Base-by-base conservation (phyloP, 2,797 vertebrate species). In the Bucorvus abyssinicus region DNA sequence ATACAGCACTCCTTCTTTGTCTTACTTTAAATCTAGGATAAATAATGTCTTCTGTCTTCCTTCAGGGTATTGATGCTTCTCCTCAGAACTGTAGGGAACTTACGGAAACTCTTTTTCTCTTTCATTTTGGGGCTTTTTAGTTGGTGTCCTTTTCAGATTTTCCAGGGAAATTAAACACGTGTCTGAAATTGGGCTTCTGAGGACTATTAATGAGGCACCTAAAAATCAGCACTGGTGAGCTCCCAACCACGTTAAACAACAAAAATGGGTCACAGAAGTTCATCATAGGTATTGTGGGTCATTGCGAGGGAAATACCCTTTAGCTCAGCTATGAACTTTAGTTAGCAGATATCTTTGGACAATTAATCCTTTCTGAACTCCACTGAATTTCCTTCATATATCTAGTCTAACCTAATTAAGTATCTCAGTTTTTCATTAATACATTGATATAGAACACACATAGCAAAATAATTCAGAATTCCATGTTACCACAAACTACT, bases 191-290 rank as follows among this genome's bases (percentile, higher is more conserved):
- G 24, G 30, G 44, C 42, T 65, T 71, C 17, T 50, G 67, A 74
- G n/a, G 12, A 44, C 88, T 92, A 74, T 90, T 89, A 93, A 27
- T 16, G 36, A 73, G 47, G 34, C 4, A 12, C 38, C 59, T 85
- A 55, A 92, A 95, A 84, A 49, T 86, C 90, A 70, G 45, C 44
- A 83, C 42, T 94, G n/a, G 61, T 93, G 63, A n/a, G 13, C 40
- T 93, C 8, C 38, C 34, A 89, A 84, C 60, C 32, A 89, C 9
- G 20, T 40, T 67, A 67, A 80, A 67, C 24, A 87, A 57, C 14
- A 87, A 93, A 83, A 95, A 86, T 63, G 11, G 13, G 45, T 84
- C 73, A 67, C 44, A 87, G 36, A 80, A 84, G 6, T 55, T 84
- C 26, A 77, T 63, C 47, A 0, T 26, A 42, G 63, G 53, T 87